Conservation (phyloP, 2,113 vertebrate species). For the Saccopteryx leptura region DNA sequence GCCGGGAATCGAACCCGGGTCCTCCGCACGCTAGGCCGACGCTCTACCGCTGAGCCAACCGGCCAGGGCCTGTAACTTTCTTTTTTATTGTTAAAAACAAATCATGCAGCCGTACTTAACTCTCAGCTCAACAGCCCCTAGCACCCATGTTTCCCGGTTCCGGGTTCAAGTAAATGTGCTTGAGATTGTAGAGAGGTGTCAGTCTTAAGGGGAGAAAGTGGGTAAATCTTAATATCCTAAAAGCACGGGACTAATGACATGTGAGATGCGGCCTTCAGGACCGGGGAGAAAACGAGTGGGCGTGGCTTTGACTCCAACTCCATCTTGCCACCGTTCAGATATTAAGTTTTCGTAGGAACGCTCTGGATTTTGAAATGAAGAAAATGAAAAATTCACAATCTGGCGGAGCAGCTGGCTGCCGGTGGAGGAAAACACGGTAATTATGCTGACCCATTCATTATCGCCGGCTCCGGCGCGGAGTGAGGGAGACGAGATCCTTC, state of each 20-base stretch:
- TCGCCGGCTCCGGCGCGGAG: constrained; percentile 74
- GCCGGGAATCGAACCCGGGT: too few species aligned
- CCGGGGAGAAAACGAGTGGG: neutral
- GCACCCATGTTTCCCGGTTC: neutral
- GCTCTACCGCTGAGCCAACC: too few species aligned
- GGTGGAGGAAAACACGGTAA: constrained; percentile 81
- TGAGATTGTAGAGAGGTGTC: neutral
- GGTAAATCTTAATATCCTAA: constrained; percentile 80
- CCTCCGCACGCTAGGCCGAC: too few species aligned
- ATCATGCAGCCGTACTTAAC: neutral
- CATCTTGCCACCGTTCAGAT: constrained; percentile 82
- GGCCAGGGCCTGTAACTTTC: neutral
- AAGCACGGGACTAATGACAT: constrained; percentile 62
- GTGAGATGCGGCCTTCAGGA: constrained; percentile 79
- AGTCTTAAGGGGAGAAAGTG: neutral
- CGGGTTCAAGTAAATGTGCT: neutral
- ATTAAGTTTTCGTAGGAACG: constrained; percentile 87
- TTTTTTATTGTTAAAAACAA: neutral
- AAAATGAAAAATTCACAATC: constrained; percentile 86
- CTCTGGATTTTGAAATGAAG: constrained; percentile 88
- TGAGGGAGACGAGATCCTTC: constrained; percentile 74
- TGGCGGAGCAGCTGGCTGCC: constrained; percentile 79
- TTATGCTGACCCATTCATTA: constrained; percentile 88
- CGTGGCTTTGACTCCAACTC: constrained; percentile 76
- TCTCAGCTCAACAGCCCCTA: neutral